Evolutionary conservation across 1,140 invertebrate species (phyloP), one percentile per base, ranked within the genome.

Genomic region (Eupristina koningsbergeri): DNA sequence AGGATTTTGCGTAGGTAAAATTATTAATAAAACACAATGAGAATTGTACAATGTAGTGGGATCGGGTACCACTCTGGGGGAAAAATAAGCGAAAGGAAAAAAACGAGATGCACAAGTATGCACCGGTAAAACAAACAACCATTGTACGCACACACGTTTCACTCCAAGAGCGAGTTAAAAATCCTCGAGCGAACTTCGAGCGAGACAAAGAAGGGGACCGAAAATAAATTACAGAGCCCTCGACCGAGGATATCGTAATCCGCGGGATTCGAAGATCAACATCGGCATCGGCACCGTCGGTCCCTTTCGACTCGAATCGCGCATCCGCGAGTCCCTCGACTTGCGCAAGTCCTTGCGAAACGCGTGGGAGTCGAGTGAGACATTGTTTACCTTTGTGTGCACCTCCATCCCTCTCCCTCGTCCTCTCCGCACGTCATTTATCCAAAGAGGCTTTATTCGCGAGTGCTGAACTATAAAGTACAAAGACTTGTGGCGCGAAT

Each of bases 191-290:
- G 22, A 67, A 71, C 19, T 11, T 26, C 36, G 36, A 58, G 67
- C 22, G 67, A 22, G 26, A 71, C 39, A 71, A 41, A 41, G 36
- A 41, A 2, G 22, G 5, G 58, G 11, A 13, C 22, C 31, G 58
- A 31, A 78, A 58, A 45, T 63, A 74, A 29, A 47, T 74, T 74
- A 17, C 41, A 19, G 17, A n/a, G 67, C 36, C 0, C 3, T 78
- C 2, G 53, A 15, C 39, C 67, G 67, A 41, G 36, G 36, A 78
- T 29, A 45, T 64, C 39, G 53, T 78, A 63, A 63, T 78, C n/a
- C 76, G 36, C 58, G 58, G 41, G 50, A 26, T 31, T n/a, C 50
- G 34, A 58, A 61, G 75, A 77, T 77, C 34, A 53, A 22, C 75
- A 67, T 67, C n/a, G 15, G 31, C 75, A 67, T 67, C n/a, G 15